Base-by-base conservation (phyloP, 2,113 vertebrate genomes). In the Heterotis niloticus region DNA sequence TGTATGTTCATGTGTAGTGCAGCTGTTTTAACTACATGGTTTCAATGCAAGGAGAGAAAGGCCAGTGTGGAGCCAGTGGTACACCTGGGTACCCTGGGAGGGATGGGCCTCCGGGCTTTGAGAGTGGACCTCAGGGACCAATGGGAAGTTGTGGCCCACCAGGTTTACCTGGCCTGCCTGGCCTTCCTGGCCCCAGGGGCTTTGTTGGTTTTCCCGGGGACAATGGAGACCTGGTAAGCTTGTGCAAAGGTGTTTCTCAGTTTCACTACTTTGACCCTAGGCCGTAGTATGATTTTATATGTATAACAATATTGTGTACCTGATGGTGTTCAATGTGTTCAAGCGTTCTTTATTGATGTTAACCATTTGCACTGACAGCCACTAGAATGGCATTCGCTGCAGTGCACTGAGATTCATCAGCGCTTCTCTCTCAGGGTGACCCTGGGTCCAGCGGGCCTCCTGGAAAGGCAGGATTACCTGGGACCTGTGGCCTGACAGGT, bases 121-220 rank as follows among this genome's bases (percentile, higher is more conserved):
- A 62, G 51, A 59, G 14, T 4, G 91, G 91, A 7, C 17, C 44
- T 16, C 68, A 1, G 1, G 91, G 91, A 26, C 80, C 75, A 0
- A 34, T 69, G 1, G 91, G 91, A 11, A 0, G 26, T 0, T n/a
- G 0, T 23, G 89, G 91, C 18, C 76, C 13, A 75, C 56, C 54
- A 10, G 90, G 92, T 23, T 0, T 18, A 11, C 78, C 83, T 56
- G 92, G 96, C 60, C 70, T 75, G 28, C 80, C 83, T 0, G 96
- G 96, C 44, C 11, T 0, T 52, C 24, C 23, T 70, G 92, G 91
- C 24, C 76, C 67, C 20, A 76, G 28, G 28, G 92, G 92, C 23
- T 78, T 85, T 76, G 80, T 82, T 23, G 96, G 96, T 5, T 90
- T 87, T 14, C 70, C 51, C 5, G 96, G 96, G 83, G 86, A 88